A percentile compares a stretch with the other conserved stretches of the same genome.
Conservation (phyloP, 2,113 vertebrate species). For the Cryptomyrus ogoouensis region DNA sequence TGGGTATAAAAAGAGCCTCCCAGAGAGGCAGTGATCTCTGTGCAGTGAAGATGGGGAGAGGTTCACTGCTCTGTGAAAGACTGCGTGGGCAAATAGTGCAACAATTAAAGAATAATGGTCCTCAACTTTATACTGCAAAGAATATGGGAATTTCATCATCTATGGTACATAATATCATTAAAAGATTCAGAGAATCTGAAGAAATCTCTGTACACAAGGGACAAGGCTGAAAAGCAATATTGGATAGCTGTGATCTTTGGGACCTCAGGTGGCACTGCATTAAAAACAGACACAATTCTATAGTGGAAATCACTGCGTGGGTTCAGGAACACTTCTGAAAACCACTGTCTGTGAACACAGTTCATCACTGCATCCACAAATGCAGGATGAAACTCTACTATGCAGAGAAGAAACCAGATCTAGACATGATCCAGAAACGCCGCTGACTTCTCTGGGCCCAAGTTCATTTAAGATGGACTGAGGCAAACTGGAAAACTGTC, state of each 20-base stretch:
- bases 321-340: neutral
- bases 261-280: neutral
- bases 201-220: neutral
- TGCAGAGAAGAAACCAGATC: neutral
- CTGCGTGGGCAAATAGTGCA: neutral
- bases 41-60: neutral
- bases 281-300: neutral
- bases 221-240: neutral
- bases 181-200: neutral
- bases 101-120: neutral
- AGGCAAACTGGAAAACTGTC: neutral
- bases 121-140: neutral
- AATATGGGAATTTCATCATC: neutral
- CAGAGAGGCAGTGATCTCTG: neutral
- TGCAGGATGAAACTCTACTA: neutral
- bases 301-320: neutral
- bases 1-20: neutral
- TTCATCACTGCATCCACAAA: neutral
- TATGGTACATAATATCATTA: neutral
- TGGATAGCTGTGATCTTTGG: neutral
- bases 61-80: neutral
- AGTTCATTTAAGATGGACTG: neutral
- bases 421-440: neutral
- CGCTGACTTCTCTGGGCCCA: neutral
- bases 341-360: neutral